Conservation (phyloP, 1,140 invertebrate genomes). For the Cherax destructor region DNA sequence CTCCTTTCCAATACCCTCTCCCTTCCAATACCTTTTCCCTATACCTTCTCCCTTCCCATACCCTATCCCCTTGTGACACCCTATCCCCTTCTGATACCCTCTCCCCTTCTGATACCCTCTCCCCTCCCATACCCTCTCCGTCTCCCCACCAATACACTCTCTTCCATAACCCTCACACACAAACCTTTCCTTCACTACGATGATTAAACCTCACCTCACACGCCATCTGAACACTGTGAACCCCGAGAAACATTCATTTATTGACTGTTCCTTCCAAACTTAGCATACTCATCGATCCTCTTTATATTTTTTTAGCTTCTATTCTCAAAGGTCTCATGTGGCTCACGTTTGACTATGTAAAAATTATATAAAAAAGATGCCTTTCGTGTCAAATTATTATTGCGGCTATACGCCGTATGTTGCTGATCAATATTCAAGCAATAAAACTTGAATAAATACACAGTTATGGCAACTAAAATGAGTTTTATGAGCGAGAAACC, state of each 20-base stretch:
- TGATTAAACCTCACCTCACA: background rate
- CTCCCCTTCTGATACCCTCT: background rate
- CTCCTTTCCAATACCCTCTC: too few species aligned
- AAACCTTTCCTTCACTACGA: background rate
- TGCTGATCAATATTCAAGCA: background rate
- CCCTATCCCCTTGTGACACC: background rate
- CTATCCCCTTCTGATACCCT: background rate
- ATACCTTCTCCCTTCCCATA: too few species aligned
- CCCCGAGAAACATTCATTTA: background rate
- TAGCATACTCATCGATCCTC: background rate
- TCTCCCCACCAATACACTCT: background rate
- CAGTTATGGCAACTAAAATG: background rate
- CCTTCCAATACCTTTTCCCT: too few species aligned
- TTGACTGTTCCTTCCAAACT: background rate
- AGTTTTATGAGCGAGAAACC: background rate
- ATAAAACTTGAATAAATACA: slow-evolving; percentile 2
- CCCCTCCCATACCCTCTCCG: too few species aligned
- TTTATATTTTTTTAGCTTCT: background rate
- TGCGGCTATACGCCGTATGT: background rate
- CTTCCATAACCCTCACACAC: background rate
- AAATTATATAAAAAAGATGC: background rate
- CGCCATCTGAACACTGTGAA: background rate
- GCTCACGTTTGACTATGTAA: background rate
- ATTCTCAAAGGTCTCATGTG: background rate
- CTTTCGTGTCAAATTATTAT: background rate